Evolutionary conservation across 1,140 invertebrate species (phyloP).

Genomic region (Drusus annulatus): DNA sequence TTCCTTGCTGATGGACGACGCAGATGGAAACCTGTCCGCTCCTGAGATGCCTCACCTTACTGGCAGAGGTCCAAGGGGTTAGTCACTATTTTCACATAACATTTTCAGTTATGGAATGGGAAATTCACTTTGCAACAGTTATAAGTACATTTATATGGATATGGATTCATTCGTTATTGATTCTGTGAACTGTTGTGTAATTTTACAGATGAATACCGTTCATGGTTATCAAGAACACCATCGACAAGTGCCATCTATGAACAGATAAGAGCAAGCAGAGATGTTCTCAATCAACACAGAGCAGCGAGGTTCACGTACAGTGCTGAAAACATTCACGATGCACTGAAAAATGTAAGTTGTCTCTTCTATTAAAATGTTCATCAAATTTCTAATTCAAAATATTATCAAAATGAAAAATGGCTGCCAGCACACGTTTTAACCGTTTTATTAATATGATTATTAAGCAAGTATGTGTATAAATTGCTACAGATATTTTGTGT

Average conservation of each 20-base stretch:
- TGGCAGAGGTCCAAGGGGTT: conserved; percentile 61
- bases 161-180: no score
- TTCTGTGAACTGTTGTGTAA: conserved; percentile 74
- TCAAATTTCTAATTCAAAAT: no score
- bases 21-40: conserved; percentile 86
- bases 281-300: conserved; percentile 76
- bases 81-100: background rate
- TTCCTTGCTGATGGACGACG: conserved; percentile 80
- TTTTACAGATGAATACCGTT: conserved; percentile 91
- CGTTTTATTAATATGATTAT: no score
- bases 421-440: no score
- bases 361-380: background rate
- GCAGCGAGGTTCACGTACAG: conserved; percentile 87
- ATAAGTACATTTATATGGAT: no score
- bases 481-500: no score
- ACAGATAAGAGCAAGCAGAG: conserved; percentile 83
- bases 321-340: conserved; percentile 91
- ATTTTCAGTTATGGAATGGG: no score
- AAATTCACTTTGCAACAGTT: no score
- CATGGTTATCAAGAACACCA: conserved; percentile 90
- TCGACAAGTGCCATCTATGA: conserved; percentile 95
- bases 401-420: no score
- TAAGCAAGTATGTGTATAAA: no score
- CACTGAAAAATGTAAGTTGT: conserved; percentile 79
- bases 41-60: conserved; percentile 78